Conservation (phyloP, 2,888 invertebrate species). For the Pristionchus fissidentatus region DNA sequence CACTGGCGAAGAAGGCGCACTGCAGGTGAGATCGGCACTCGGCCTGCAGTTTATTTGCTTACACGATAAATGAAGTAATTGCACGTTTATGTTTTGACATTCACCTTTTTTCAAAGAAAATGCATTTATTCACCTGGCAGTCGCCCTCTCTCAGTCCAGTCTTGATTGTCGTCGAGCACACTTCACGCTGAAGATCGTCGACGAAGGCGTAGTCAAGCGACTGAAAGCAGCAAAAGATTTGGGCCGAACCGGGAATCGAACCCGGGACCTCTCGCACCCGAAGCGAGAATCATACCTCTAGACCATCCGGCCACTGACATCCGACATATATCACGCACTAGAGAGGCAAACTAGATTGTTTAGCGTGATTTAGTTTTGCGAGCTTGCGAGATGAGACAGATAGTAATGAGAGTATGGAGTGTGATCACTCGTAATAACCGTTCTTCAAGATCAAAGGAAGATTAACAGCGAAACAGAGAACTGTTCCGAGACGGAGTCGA, state of each 20-base stretch:
- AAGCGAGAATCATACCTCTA: slow-evolving; percentile 76
- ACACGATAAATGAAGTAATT: neutral
- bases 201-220: slow-evolving; percentile 43
- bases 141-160: slow-evolving; percentile 13
- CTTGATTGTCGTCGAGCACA: slow-evolving; percentile 36
- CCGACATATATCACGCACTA: neutral
- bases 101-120: neutral
- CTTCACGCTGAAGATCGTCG: slow-evolving; percentile 26
- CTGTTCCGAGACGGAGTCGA: no score
- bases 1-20: neutral
- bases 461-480: no score
- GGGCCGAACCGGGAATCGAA: slow-evolving; percentile 73
- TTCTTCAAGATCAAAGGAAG: no score
- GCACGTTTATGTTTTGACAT: neutral
- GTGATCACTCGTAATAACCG: no score
- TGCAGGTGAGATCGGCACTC: slow-evolving; percentile 15
- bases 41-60: neutral
- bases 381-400: no score
- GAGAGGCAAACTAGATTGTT: no score
- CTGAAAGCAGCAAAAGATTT: slow-evolving; percentile 47
- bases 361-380: no score
- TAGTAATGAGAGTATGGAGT: no score
- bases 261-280: slow-evolving; percentile 76
- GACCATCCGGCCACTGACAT: slow-evolving; percentile 65
- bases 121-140: neutral